These are phyloP conservation scores for Telmatherina bonti DNA, from an alignment of 2,797 vertebrate genomes.

Conservation along the genomic window DNA sequence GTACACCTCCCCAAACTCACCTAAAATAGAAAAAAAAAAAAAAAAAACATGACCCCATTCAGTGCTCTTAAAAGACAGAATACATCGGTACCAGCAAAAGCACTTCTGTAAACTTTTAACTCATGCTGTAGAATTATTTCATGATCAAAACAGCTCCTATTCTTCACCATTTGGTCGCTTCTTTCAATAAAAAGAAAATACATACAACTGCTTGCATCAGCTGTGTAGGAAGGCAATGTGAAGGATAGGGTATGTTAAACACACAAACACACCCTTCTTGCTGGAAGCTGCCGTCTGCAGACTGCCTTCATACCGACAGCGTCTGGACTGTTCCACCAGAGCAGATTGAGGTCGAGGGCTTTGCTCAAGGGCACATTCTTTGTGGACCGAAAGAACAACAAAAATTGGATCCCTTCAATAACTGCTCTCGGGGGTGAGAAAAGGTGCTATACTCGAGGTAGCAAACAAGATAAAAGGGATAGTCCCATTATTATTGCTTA, in stretches of 20 bases:
- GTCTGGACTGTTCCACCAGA: conserved; percentile 31
- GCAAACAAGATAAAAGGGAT: conserved; percentile 47
- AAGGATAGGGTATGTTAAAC: conserved; percentile 20
- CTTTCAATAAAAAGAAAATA: conserved; percentile 6
- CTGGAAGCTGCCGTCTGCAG: conserved; percentile 33
- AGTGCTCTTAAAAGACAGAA: neutral
- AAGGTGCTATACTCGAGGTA: conserved; percentile 17
- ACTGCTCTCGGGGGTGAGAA: conserved; percentile 19
- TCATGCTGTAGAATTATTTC: conserved; percentile 21
- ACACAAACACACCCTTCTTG: conserved; percentile 27
- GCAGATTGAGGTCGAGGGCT: conserved; percentile 33
- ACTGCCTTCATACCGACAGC: conserved; percentile 18
- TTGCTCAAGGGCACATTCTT: conserved; percentile 31
- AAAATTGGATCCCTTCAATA: conserved; percentile 46
- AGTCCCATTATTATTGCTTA: conserved; percentile 18
- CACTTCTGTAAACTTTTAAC: neutral
- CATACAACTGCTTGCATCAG: conserved; percentile 21
- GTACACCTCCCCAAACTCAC: conserved; percentile 96
- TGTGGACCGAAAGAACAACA: conserved; percentile 44
- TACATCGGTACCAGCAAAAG: neutral
- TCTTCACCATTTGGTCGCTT: neutral
- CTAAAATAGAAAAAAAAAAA: conserved; percentile 70
- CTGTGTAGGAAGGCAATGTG: neutral
- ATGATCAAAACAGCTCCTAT: neutral
- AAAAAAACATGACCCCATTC: neutral